Conservation (phyloP, 2,797 vertebrate genomes). For the Anguilla anguilla region DNA sequence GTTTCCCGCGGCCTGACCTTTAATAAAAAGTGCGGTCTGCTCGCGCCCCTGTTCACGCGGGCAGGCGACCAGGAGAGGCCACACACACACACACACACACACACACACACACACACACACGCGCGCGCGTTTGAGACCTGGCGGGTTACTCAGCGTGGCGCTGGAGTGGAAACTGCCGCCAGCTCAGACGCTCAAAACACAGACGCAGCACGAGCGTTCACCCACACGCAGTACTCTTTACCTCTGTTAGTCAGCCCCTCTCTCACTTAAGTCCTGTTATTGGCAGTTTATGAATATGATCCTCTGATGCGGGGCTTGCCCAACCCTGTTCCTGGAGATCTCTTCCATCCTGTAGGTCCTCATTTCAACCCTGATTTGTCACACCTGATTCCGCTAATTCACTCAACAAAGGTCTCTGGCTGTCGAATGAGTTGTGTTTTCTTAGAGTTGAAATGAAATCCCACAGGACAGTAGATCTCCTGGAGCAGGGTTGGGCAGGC, state of each 20-base stretch:
- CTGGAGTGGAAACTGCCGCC: neutral
- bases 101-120: fast-evolving
- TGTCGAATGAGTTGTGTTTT: too few relatives aligned
- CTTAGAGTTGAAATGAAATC: too few relatives aligned
- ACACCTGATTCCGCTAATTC: too few relatives aligned
- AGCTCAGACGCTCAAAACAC: neutral
- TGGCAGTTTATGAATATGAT: neutral
- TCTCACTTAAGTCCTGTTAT: neutral
- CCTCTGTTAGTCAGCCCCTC: neutral
- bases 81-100: fast-evolving
- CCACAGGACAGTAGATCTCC: too few relatives aligned
- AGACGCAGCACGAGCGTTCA: neutral
- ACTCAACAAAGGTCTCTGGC: too few relatives aligned
- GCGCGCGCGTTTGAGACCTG: neutral
- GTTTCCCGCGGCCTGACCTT: neutral
- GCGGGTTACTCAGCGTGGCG: neutral
- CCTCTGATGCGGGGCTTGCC: neutral
- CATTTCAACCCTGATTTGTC: too few relatives aligned
- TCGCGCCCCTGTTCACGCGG: neutral
- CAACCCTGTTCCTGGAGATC: too few relatives aligned
- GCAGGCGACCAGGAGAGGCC: neutral
- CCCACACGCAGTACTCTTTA: neutral
- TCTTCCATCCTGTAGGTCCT: too few relatives aligned
- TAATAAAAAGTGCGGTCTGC: neutral
- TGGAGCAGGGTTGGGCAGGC: too few relatives aligned